Percentiles rank a stretch among this genome's conserved stretches.
phyloP scores from a whole-genome alignment of 2,797 vertebrate genomes.

The Platalea minor region DNA sequence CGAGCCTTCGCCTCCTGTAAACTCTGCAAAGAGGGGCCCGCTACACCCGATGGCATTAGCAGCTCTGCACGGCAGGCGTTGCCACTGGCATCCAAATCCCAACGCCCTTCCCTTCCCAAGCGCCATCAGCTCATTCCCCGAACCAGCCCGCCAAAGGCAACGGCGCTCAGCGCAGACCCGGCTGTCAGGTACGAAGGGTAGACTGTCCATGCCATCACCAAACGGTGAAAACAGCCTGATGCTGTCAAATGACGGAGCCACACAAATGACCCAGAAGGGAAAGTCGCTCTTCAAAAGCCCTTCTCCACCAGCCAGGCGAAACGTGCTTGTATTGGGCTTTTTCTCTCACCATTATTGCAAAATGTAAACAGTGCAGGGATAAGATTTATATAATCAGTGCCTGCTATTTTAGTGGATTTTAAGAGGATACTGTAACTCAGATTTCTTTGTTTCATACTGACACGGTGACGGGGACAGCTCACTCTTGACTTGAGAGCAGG shows the following conservation, averaged over 20 bases:
- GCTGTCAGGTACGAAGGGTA: background rate
- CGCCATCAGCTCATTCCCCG: rapidly evolving
- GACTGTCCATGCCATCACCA: background rate
- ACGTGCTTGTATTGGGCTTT: background rate
- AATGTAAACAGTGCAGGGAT: background rate
- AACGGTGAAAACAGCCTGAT: background rate
- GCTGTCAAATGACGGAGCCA: background rate
- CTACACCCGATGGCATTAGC: background rate
- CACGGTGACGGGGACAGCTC: background rate
- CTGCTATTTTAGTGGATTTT: background rate
- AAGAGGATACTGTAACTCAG: background rate
- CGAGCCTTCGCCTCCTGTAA: background rate
- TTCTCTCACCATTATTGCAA: background rate
- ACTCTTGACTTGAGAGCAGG: background rate
- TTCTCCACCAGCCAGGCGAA: background rate
- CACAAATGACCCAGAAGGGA: background rate
- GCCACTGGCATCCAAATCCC: background rate
- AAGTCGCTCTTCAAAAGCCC: background rate
- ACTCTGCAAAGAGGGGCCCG: background rate
- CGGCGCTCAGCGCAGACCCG: background rate
- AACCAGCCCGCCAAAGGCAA: background rate
- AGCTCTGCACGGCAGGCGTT: background rate
- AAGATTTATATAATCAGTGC: background rate
- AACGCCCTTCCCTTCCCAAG: rapidly evolving
- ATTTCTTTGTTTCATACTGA: background rate